phyloP scores from a whole-genome alignment of 2,797 vertebrate species.

The Semaprochilodus insignis region DNA sequence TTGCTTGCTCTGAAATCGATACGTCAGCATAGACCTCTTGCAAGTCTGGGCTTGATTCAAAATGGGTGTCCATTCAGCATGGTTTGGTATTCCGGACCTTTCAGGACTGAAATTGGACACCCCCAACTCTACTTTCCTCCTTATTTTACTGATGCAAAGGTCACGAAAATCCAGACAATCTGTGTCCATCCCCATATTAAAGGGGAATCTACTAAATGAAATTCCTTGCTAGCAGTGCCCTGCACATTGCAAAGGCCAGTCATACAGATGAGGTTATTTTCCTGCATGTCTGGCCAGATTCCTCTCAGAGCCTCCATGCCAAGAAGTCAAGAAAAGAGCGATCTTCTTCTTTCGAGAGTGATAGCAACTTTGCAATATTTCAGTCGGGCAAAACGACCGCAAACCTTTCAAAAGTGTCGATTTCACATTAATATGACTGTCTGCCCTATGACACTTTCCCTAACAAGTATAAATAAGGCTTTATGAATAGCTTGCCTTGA shows the following conservation, averaged over 20 bases:
- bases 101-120: no score
- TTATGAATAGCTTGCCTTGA: conserved; percentile 19
- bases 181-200: no score
- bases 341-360: no score
- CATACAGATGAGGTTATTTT: conserved; percentile 11
- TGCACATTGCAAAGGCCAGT: conserved; percentile 3
- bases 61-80: background rate
- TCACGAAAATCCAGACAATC: no score
- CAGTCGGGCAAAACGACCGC: background rate
- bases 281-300: no score
- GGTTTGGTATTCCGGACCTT: background rate
- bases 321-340: no score
- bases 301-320: no score
- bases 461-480: conserved; percentile 1
- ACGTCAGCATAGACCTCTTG: background rate
- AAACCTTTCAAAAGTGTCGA: background rate
- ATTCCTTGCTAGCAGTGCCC: background rate
- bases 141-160: no score
- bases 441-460: background rate
- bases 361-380: background rate
- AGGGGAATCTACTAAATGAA: background rate
- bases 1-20: background rate
- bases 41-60: background rate
- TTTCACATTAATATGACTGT: background rate
- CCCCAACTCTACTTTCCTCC: no score